Percentiles rank a stretch among this genome's conserved stretches.
Evolutionary conservation across 1,140 invertebrate genomes (phyloP).

Genomic region (Meloidogyne exigua): DNA sequence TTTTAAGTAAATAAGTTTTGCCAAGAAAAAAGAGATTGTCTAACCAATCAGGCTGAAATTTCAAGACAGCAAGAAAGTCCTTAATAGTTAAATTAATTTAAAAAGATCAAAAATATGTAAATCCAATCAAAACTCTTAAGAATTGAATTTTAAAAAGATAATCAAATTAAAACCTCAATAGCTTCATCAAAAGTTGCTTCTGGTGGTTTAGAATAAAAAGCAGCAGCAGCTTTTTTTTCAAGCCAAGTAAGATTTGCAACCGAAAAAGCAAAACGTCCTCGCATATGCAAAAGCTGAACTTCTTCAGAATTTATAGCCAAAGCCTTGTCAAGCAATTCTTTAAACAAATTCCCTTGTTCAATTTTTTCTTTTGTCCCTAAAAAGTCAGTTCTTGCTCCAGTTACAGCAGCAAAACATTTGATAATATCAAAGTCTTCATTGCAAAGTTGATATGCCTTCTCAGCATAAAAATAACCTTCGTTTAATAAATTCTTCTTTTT

Average conservation of each 20-base stretch:
- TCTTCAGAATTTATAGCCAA: conserved; percentile 64
- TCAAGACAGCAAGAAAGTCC: conserved; percentile 30
- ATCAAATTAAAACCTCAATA: conserved; percentile 32
- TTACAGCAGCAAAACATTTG: conserved; percentile 53
- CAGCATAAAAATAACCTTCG: conserved; percentile 37
- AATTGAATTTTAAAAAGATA: conserved; percentile 32
- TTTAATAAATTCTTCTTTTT: conserved; percentile 32
- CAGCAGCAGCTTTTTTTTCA: conserved; percentile 65
- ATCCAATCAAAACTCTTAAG: conserved; percentile 51
- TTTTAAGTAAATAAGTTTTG: conserved; percentile 59
- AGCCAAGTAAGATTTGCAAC: conserved; percentile 65
- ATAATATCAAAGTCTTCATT: conserved; percentile 45
- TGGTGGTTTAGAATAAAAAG: conserved; percentile 65
- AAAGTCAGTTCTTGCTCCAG: conserved; percentile 48
- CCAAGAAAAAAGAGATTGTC: conserved; percentile 65
- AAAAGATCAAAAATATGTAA: too few relatives aligned
- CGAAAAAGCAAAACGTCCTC: conserved; percentile 64
- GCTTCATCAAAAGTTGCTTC: conserved; percentile 65
- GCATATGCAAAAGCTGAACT: conserved; percentile 58
- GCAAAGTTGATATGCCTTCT: conserved; percentile 31
- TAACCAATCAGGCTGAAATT: conserved; percentile 57
- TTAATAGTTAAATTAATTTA: background rate
- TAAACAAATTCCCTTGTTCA: conserved; percentile 63
- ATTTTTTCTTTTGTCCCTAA: conserved; percentile 65
- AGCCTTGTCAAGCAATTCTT: conserved; percentile 62